These are phyloP conservation scores for Seladonia tumulorum DNA, from an alignment of 2,888 invertebrate genomes.

Conservation along the genomic window DNA sequence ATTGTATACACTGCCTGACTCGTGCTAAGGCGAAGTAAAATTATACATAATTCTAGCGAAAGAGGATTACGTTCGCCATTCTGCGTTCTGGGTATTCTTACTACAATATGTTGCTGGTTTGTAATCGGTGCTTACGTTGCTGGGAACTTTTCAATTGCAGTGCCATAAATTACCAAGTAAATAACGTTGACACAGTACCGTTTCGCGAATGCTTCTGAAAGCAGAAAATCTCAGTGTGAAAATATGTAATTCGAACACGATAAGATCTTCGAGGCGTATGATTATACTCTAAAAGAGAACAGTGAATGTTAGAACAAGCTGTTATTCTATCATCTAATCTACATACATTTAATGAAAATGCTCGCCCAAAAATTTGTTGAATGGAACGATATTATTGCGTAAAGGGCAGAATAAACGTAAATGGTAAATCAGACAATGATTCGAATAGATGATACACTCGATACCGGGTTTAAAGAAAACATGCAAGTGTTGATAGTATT, in stretches of 20 bases:
- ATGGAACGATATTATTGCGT: no score
- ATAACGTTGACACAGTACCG: background rate
- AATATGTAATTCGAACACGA: background rate
- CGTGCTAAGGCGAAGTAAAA: background rate
- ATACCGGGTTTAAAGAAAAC: background rate
- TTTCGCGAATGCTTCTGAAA: background rate
- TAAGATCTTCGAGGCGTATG: no score
- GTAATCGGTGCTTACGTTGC: background rate
- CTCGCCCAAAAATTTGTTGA: no score
- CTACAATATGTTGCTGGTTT: background rate
- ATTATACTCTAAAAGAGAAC: background rate
- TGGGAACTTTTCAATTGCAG: background rate
- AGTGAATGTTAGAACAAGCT: background rate
- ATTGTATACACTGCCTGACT: background rate
- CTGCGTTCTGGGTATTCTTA: background rate
- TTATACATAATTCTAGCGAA: background rate
- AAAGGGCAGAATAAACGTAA: background rate
- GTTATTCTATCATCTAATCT: no score
- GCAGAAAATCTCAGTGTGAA: background rate
- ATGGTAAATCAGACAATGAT: background rate
- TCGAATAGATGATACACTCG: background rate
- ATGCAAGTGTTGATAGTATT: background rate
- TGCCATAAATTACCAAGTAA: background rate
- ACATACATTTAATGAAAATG: background rate
- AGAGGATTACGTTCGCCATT: background rate